Base-by-base conservation (phyloP, 1,140 invertebrate species). In the Drosophila asahinai region DNA sequence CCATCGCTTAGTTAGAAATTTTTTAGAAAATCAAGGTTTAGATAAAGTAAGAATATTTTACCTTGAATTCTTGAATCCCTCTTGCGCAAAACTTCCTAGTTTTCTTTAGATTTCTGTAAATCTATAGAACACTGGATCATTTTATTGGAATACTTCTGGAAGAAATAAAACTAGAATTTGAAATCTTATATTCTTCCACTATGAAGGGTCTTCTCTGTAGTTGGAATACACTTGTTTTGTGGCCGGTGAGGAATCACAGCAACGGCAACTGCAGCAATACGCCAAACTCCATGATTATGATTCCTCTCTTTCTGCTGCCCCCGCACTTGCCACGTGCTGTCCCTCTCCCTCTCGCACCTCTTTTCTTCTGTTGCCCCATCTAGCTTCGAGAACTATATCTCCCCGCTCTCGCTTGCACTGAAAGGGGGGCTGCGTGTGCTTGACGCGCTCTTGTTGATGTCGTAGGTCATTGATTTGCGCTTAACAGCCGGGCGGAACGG, bases 401-500 rank as follows among this genome's bases (percentile, higher is more conserved):
- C 63, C 42, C 22, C 60, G 22, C 48, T 59, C 60, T 76, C 59
- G 59, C 59, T 63, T 33, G 27, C 63, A 66, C 63, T 66, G 43
- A 25, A 25, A 19, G 36, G 15, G 52, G 54, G 54, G 58, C 65
- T 79, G 75, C 47, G 57, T 82, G 67, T 67, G 58, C 43, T 49
- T 72, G 47, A 55, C n/a, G 54, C 58, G 82, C 60, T 87, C 73
- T 71, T 79, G 77, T 77, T 81, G 84, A 87, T 90, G 86, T 90
- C 86, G 86, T 90, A 90, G 86, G 86, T 90, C 86, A 90, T 90
- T 90, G 86, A 90, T 90, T 90, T 90, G 86, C 82, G 86, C 79
- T 90, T 89, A 87, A 90, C 86, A 71, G 73, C 64, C 72, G 66
- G 58, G 49, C 65, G 58, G 65, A 71, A 71, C 67, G 63, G 27